Conservation (phyloP, 2,888 invertebrate genomes). For the Xanthorhoe designata region DNA sequence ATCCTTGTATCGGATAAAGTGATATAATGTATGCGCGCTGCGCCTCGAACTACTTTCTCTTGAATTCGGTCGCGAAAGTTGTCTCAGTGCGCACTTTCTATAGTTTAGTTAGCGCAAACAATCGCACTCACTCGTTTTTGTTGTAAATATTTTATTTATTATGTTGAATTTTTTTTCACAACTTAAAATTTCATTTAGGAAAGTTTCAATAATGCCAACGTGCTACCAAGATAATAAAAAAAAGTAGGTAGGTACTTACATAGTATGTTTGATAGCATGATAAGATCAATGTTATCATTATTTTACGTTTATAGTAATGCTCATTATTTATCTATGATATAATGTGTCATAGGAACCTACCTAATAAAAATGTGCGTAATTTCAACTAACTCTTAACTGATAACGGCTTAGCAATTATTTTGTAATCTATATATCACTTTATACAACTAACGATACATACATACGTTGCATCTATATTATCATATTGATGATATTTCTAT, state of each 20-base stretch:
- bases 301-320: conserved; percentile 39
- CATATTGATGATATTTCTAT: not conserved
- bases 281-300: conserved; percentile 32
- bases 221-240: not conserved
- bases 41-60: conserved; percentile 83
- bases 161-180: not conserved
- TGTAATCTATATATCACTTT: conserved; percentile 14
- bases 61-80: conserved; percentile 85
- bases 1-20: conserved; percentile 74
- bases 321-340: conserved; percentile 46
- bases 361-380: conserved; percentile 27
- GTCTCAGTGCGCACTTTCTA: conserved; percentile 81
- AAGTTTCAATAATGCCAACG: not conserved
- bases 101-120: conserved; percentile 74
- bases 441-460: not conserved
- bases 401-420: not conserved
- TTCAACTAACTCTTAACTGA: conserved; percentile 4
- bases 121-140: conserved; percentile 53
- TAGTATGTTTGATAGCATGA: conserved; percentile 31
- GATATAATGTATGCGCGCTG: conserved; percentile 81
- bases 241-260: not conserved
- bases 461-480: not conserved
- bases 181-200: not conserved
- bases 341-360: conserved; percentile 21
- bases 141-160: conserved; percentile 44